phyloP scores from a whole-genome alignment of 1,140 invertebrate species.

The Papilio polyxenes region DNA sequence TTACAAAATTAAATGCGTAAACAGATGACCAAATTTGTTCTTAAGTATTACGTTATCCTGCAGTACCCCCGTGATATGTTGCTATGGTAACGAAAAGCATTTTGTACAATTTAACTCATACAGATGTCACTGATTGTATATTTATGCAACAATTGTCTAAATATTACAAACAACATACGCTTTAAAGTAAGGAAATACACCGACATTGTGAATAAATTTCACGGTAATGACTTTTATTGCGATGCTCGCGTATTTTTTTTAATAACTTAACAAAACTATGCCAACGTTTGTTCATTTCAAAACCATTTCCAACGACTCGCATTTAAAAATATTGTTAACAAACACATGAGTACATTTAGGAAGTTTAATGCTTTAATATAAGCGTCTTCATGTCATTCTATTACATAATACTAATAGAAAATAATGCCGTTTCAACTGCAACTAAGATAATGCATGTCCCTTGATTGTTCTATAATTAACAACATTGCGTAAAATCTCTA shows the following conservation, averaged over 20 bases:
- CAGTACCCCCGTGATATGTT: neutral
- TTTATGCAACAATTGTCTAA: constrained; percentile 1
- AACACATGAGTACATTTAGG: neutral
- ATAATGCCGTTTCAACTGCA: neutral
- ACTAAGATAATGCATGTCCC: neutral
- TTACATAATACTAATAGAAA: neutral
- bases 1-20: neutral
- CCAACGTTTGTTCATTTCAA: neutral
- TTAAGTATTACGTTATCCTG: no score
- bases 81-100: neutral
- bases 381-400: neutral
- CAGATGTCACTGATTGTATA: neutral
- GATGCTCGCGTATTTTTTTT: neutral
- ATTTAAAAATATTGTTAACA: neutral
- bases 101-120: neutral
- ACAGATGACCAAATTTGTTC: no score
- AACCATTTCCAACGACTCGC: neutral
- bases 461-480: neutral
- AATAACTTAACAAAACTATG: neutral
- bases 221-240: constrained; percentile 15
- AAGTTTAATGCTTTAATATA: neutral
- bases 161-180: neutral
- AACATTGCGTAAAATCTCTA: neutral
- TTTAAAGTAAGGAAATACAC: neutral
- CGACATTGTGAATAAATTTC: neutral